phyloP scores from a whole-genome alignment of 2,888 invertebrate genomes.

The Catotricha subobsoleta region DNA sequence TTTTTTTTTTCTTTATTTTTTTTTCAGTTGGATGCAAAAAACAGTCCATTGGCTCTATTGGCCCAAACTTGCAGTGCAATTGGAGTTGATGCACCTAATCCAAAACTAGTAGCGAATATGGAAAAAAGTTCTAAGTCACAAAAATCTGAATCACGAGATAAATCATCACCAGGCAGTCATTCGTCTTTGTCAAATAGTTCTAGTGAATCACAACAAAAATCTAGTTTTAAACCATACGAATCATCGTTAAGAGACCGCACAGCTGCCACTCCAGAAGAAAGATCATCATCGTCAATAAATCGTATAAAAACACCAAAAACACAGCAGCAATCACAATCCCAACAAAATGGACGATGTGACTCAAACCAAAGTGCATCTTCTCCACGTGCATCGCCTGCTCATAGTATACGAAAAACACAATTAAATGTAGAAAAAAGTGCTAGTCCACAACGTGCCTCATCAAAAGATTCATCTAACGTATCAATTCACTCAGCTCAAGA shows the following conservation, averaged over 20 bases:
- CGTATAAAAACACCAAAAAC: conserved; percentile 23
- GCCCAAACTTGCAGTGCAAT: conserved; percentile 97
- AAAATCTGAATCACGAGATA: conserved; percentile 35
- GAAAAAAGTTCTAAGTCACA: conserved; percentile 48
- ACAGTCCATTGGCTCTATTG: conserved; percentile 85
- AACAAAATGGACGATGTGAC: conserved; percentile 36
- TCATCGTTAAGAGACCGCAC: conserved; percentile 17
- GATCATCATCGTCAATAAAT: conserved; percentile 10
- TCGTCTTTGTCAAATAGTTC: conserved; percentile 29
- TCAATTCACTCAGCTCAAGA: conserved; percentile 14
- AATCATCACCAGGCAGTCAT: conserved; percentile 34
- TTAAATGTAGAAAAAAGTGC: conserved; percentile 13
- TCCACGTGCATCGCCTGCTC: conserved; percentile 25
- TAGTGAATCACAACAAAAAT: conserved; percentile 29
- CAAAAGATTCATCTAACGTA: conserved; percentile 20
- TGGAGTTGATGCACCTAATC: conserved; percentile 71
- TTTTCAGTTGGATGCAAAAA: conserved; percentile 92
- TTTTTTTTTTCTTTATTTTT: conserved; percentile 22
- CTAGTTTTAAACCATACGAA: conserved; percentile 61
- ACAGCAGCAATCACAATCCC: conserved; percentile 6
- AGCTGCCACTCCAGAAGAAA: conserved; percentile 20
- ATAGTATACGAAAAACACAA: not conserved
- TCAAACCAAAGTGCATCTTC: conserved; percentile 57
- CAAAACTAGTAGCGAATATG: conserved; percentile 53
- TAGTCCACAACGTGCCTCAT: conserved; percentile 22